Evolutionary conservation across 2,797 vertebrate genomes (phyloP), one percentile per base, ranked within the genome.

Genomic region (Helarctos malayanus): DNA sequence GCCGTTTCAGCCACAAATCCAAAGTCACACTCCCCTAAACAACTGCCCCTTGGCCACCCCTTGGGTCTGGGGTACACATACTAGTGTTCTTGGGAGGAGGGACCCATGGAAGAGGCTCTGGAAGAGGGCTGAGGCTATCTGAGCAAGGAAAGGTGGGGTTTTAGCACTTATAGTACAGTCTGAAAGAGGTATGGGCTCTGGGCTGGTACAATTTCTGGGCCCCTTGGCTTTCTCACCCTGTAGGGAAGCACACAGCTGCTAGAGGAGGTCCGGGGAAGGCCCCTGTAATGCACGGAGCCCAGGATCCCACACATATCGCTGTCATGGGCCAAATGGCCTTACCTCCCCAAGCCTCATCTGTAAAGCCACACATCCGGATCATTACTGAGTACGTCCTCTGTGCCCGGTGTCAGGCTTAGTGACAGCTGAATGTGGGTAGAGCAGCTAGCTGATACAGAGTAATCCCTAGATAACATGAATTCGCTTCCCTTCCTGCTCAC

Each of bases 401-500:
- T 49, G 68, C 57, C 63, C 63, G 47, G 23, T 12, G 45, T 32
- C 68, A 19, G 5, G 14, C 41, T 83, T 68, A 47, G 32, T 32
- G 86, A 83, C 65, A 35, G 49, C 18, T 23, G 79, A 59, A 80
- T 54, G 14, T 21, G 63, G 45, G 13, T 32, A 84, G 21, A 25
- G 83, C 32, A 91, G 56, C 87, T 73, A 54, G 59, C 27, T 27
- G n/a, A 49, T 38, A 78, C 38, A 45, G 7, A 38, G 49, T 32
- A 69, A 69, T 21, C 45, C 18, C 61, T 57, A 25, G 3, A 45
- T 32, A 65, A 82, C 75, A 86, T 86, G 47, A 7, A 71, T 83
- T 56, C 78, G 65, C 61, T 94, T 94, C 65, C 16, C n/a, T 76
- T 89, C 68, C 80, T 92, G 10, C 75, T 63, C 38, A 92, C 63